These are phyloP conservation scores for Poecilobothrus nobilitatus DNA, from an alignment of 2,888 invertebrate genomes.

Conservation along the genomic window DNA sequence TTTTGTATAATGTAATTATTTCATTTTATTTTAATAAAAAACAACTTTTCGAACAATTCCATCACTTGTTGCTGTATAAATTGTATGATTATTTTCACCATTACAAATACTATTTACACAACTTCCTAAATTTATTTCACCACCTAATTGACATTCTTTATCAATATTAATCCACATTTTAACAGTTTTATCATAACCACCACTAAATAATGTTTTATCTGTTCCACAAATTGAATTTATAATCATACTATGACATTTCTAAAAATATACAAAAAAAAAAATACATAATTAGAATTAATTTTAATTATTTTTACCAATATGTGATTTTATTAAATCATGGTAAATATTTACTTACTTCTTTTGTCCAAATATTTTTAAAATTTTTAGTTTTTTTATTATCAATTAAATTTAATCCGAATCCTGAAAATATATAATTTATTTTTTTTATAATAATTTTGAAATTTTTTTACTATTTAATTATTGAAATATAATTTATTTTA, in stretches of 20 bases:
- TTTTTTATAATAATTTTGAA: too few relatives aligned
- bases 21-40: too few relatives aligned
- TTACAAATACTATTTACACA: conserved; percentile 38
- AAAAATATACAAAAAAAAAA: conserved; percentile 7
- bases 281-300: too few relatives aligned
- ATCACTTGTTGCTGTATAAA: conserved; percentile 37
- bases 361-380: conserved; percentile 33
- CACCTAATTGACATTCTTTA: conserved; percentile 29
- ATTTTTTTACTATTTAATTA: too few relatives aligned
- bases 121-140: conserved; percentile 35
- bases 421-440: background rate
- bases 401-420: conserved; percentile 32
- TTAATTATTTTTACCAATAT: background rate
- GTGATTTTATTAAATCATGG: too few relatives aligned
- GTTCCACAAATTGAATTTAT: conserved; percentile 37
- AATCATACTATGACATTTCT: conserved; percentile 43
- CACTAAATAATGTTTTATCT: conserved; percentile 35
- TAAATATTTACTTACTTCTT: conserved; percentile 19
- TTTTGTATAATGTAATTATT: too few relatives aligned
- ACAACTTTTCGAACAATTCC: conserved; percentile 34
- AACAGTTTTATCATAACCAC: conserved; percentile 41
- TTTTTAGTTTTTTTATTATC: conserved; percentile 34
- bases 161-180: conserved; percentile 39
- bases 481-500: too few relatives aligned
- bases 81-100: conserved; percentile 27